phyloP scores from a whole-genome alignment of 2,888 invertebrate genomes.

The Erannis defoliaria region DNA sequence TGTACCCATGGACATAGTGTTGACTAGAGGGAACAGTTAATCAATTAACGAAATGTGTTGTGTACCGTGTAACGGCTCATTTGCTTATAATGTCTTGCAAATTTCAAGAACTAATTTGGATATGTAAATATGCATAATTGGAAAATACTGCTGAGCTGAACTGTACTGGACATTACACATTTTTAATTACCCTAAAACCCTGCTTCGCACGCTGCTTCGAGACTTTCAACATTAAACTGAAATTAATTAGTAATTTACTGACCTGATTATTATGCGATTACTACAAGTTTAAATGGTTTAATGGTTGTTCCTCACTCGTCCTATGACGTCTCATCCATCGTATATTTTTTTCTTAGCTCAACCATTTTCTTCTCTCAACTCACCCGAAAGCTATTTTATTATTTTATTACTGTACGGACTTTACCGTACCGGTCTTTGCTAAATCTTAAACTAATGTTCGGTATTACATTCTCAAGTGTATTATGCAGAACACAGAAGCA shows the following conservation, averaged over 20 bases:
- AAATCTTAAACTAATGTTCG: slow-evolving; percentile 18
- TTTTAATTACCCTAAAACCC: neutral
- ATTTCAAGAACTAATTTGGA: slow-evolving; percentile 43
- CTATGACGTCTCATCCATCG: too few species aligned
- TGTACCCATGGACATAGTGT: slow-evolving; percentile 50
- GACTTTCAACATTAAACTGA: too few species aligned
- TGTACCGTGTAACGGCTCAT: slow-evolving; percentile 56
- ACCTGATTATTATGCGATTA: neutral
- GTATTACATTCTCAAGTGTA: slow-evolving; percentile 37
- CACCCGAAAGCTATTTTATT: too few species aligned
- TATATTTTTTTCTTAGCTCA: too few species aligned
- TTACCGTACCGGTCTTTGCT: neutral
- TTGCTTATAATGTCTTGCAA: slow-evolving; percentile 44
- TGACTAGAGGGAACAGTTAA: slow-evolving; percentile 62
- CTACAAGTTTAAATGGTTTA: neutral
- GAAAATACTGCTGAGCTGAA: neutral
- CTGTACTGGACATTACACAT: neutral
- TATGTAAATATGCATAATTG: slow-evolving; percentile 28
- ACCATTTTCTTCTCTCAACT: too few species aligned
- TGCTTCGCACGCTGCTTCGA: neutral
- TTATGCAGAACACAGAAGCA: slow-evolving; percentile 35
- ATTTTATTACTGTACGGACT: too few species aligned
- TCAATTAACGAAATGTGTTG: slow-evolving; percentile 67
- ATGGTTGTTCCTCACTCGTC: too few species aligned
- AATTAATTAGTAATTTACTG: neutral